Evolutionary conservation across 2,888 invertebrate species (phyloP).

Genomic region (Iphiclides podalirius): DNA sequence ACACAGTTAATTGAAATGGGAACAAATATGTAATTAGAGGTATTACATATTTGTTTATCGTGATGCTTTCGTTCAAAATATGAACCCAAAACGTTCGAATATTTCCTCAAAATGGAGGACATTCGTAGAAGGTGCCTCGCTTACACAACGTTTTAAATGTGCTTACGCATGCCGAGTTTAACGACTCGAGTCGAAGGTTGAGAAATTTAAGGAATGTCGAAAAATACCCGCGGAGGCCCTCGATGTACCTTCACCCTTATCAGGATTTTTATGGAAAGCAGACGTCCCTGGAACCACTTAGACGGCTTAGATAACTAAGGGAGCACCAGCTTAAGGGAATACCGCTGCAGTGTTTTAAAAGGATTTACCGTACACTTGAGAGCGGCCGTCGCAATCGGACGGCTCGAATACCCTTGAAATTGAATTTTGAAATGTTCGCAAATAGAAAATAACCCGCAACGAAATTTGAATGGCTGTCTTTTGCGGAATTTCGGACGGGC

Average conservation of each 20-base stretch:
- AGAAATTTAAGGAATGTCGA: conserved; percentile 32
- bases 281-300: conserved; percentile 57
- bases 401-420: neutral
- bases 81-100: too few species aligned
- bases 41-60: too few species aligned
- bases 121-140: neutral
- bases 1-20: too few species aligned
- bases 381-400: neutral
- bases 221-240: conserved; percentile 33
- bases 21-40: too few species aligned
- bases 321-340: conserved; percentile 24
- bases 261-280: conserved; percentile 63
- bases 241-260: conserved; percentile 51
- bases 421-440: neutral
- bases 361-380: conserved; percentile 12
- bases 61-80: too few species aligned
- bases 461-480: too few species aligned
- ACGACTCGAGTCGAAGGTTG: conserved; percentile 11
- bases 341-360: conserved; percentile 17
- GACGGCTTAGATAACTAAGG: conserved; percentile 49
- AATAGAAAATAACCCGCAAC: neutral
- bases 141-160: neutral
- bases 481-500: too few species aligned
- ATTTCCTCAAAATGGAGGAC: too few species aligned
- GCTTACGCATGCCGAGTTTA: conserved; percentile 9